These are phyloP conservation scores for Sebastes cheni DNA, from an alignment of 2,797 vertebrate genomes.

Conservation along the genomic window DNA sequence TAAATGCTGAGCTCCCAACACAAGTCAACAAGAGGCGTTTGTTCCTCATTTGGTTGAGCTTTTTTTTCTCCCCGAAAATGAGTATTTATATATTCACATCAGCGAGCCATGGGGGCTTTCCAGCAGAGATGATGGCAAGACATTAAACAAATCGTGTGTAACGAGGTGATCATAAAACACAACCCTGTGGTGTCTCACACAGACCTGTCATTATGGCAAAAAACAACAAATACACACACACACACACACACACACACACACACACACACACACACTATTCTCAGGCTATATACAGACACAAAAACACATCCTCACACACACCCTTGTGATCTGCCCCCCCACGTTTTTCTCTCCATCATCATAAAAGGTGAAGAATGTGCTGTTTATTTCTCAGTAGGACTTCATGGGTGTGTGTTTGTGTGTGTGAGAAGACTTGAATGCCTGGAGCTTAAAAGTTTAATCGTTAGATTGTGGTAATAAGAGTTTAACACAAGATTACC, in stretches of 20 bases:
- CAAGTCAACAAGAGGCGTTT: slow-evolving; percentile 76
- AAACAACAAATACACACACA: slow-evolving; percentile 51
- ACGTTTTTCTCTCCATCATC: slow-evolving; percentile 55
- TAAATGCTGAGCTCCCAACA: slow-evolving; percentile 54
- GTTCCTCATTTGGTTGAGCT: slow-evolving; percentile 71
- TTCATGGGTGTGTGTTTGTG: slow-evolving; percentile 3
- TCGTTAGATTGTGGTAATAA: slow-evolving; percentile 45
- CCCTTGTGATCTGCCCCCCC: slow-evolving; percentile 27
- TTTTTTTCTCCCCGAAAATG: slow-evolving; percentile 64
- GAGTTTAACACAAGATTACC: slow-evolving; percentile 43
- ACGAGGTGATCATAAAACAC: slow-evolving; percentile 82
- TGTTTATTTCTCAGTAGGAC: slow-evolving; percentile 70
- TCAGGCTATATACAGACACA: slow-evolving; percentile 50
- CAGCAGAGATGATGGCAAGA: slow-evolving; percentile 85
- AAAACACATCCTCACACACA: slow-evolving; percentile 54
- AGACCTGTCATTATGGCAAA: slow-evolving; percentile 82
- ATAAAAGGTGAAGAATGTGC: slow-evolving; percentile 72
- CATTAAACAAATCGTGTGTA: slow-evolving; percentile 83
- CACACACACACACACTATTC: slow-evolving; percentile 43
- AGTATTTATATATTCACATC: slow-evolving; percentile 81
- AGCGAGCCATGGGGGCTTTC: slow-evolving; percentile 79
- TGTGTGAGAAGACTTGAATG: slow-evolving; percentile 7
- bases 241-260: slow-evolving; percentile 6
- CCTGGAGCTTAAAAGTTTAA: slow-evolving; percentile 33
- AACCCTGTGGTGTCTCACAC: slow-evolving; percentile 79